Conservation (phyloP, 2,888 invertebrate genomes). For the Epistrophe grossulariae region DNA sequence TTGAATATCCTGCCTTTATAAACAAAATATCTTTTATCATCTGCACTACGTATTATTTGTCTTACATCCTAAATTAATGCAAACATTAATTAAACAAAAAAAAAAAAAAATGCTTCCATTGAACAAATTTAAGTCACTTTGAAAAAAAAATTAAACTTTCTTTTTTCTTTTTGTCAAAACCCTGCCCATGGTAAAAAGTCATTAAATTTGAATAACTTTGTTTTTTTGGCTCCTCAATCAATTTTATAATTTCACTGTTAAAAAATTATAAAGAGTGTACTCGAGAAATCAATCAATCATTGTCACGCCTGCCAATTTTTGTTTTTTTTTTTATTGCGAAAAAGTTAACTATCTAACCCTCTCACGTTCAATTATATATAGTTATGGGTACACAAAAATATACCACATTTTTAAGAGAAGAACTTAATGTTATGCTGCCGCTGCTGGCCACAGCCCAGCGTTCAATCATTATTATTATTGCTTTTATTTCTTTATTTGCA, state of each 20-base stretch:
- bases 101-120: too few species aligned
- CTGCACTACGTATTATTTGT: too few species aligned
- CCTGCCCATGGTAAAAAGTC: neutral
- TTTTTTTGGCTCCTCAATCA: slow-evolving; percentile 12
- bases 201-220: slow-evolving; percentile 1
- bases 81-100: too few species aligned
- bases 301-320: slow-evolving; percentile 53
- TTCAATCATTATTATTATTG: neutral
- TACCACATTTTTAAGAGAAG: neutral
- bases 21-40: too few species aligned
- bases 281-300: slow-evolving; percentile 63
- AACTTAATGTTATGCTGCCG: slow-evolving; percentile 4
- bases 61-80: too few species aligned
- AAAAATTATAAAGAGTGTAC: slow-evolving; percentile 2
- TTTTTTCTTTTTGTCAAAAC: neutral
- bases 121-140: neutral
- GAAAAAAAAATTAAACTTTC: neutral
- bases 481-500: neutral
- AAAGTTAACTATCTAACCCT: slow-evolving; percentile 1
- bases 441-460: neutral
- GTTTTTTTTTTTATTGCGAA: neutral
- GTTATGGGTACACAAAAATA: neutral
- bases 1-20: too few species aligned
- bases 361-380: neutral
- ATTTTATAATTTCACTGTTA: slow-evolving; percentile 1